Evolutionary conservation across 1,140 invertebrate species (phyloP).

Genomic region (Pinna nobilis): DNA sequence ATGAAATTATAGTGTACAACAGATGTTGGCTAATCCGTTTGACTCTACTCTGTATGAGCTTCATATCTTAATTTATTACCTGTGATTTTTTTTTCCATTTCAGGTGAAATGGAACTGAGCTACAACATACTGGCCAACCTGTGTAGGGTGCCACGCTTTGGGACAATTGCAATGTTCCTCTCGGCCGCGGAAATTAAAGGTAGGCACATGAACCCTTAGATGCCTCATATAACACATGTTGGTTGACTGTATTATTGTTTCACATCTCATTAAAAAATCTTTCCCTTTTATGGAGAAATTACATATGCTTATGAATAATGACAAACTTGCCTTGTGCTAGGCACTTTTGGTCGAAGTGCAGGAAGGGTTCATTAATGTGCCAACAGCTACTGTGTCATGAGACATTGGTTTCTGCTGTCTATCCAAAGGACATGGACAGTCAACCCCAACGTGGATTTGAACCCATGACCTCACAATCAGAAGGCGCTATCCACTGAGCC

Average conservation of each 20-base stretch:
- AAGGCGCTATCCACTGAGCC: no score
- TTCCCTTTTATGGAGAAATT: background rate
- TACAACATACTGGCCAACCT: slow-evolving; percentile 56
- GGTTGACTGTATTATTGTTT: background rate
- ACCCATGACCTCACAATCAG: no score
- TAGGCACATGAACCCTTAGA: no score
- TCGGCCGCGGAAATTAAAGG: slow-evolving; percentile 60
- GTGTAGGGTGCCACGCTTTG: slow-evolving; percentile 59
- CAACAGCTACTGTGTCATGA: background rate
- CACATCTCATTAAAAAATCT: background rate
- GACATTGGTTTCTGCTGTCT: no score
- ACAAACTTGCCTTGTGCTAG: no score
- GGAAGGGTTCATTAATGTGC: background rate
- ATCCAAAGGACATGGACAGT: no score
- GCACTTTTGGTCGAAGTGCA: background rate
- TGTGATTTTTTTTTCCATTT: slow-evolving; percentile 14
- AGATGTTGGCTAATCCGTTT: background rate
- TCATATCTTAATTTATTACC: background rate
- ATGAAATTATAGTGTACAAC: background rate
- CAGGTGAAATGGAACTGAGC: slow-evolving; percentile 51
- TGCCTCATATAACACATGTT: slow-evolving; percentile 1
- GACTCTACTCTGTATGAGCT: background rate
- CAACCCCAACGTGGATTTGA: no score
- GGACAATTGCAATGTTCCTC: slow-evolving; percentile 65
- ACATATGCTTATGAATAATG: background rate